Conservation (phyloP, 1,140 invertebrate genomes). For the Ceratoteleas bidentatus region DNA sequence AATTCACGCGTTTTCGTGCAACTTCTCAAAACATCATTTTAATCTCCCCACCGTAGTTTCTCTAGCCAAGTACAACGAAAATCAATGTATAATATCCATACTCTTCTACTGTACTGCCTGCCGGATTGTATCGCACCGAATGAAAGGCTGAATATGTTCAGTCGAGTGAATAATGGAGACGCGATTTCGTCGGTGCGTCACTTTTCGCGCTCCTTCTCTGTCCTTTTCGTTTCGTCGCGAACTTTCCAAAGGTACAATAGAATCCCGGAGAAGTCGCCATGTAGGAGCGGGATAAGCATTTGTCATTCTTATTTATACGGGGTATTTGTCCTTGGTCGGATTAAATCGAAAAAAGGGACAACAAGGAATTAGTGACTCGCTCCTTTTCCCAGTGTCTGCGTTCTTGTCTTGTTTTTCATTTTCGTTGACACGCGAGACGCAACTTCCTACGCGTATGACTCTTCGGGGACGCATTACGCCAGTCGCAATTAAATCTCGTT, state of each 20-base stretch:
- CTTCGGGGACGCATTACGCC: constrained; percentile 10
- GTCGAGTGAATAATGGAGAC: too few species aligned
- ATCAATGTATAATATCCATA: too few species aligned
- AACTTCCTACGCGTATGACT: constrained; percentile 20
- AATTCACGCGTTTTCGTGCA: too few species aligned
- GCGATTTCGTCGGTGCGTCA: not conserved
- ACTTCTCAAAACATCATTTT: too few species aligned
- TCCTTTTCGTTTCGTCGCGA: constrained; percentile 2
- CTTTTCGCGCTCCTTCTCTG: not conserved
- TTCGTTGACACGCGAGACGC: constrained; percentile 8
- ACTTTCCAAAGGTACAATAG: constrained; percentile 32
- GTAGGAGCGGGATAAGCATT: constrained; percentile 34
- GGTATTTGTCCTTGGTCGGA: constrained; percentile 33
- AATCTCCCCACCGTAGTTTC: too few species aligned
- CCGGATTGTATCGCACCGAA: too few species aligned
- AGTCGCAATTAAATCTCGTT: constrained; percentile 1
- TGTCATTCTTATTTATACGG: constrained; percentile 45
- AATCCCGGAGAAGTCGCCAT: constrained; percentile 21
- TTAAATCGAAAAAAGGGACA: constrained; percentile 40
- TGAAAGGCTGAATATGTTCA: too few species aligned
- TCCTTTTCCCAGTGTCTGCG: not conserved
- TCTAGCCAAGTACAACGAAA: too few species aligned
- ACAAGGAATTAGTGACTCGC: constrained; percentile 20
- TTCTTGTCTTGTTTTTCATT: constrained; percentile 18
- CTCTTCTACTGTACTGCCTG: too few species aligned